These are phyloP conservation scores for Brenthis daphne DNA, from an alignment of 2,888 invertebrate species.

Conservation along the genomic window DNA sequence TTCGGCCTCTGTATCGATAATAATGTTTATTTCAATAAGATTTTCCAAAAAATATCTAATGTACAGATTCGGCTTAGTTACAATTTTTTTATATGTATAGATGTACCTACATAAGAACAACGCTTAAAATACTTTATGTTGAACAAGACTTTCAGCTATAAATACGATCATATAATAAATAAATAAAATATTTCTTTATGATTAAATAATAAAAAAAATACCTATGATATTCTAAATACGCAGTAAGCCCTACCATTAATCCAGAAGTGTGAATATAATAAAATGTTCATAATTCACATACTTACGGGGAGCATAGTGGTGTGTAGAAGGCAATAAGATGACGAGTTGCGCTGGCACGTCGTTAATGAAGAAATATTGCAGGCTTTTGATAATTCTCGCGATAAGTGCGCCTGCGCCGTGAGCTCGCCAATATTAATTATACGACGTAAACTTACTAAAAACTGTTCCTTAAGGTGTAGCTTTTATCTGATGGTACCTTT, in stretches of 20 bases:
- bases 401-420: constrained; percentile 58
- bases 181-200: too few relatives aligned
- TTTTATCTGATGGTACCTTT: constrained; percentile 39
- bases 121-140: too few relatives aligned
- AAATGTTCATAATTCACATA: constrained; percentile 43
- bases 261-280: constrained; percentile 41
- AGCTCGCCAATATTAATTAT: constrained; percentile 66
- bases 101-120: too few relatives aligned
- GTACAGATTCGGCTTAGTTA: too few relatives aligned
- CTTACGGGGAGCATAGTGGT: constrained; percentile 44
- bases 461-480: constrained; percentile 39
- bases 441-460: constrained; percentile 42
- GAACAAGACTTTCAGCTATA: too few relatives aligned
- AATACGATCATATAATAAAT: too few relatives aligned
- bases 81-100: too few relatives aligned
- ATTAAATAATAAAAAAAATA: neutral
- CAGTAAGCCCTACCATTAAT: constrained; percentile 24
- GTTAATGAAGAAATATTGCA: constrained; percentile 80
- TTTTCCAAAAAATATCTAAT: too few relatives aligned
- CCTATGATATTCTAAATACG: constrained; percentile 3
- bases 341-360: constrained; percentile 59
- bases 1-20: too few relatives aligned
- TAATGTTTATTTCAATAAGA: too few relatives aligned
- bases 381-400: constrained; percentile 67
- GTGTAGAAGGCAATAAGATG: constrained; percentile 57